phyloP scores from a whole-genome alignment of 2,888 invertebrate genomes.

The Nomada goodeniana region DNA sequence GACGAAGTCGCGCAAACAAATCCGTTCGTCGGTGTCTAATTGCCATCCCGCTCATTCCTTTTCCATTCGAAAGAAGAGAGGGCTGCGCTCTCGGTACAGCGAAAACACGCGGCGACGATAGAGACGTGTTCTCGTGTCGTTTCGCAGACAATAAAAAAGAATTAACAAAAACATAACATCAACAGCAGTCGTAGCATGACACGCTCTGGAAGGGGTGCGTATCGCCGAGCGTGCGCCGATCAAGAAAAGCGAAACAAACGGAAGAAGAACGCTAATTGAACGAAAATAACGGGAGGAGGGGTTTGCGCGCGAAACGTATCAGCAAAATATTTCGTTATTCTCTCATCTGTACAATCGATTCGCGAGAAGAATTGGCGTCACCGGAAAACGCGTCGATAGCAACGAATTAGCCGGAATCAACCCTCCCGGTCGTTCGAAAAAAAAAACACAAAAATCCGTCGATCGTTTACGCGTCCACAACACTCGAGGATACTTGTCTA shows the following conservation, averaged over 20 bases:
- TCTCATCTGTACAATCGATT: slow-evolving; percentile 49
- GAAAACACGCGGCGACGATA: slow-evolving; percentile 48
- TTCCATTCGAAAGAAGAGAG: neutral
- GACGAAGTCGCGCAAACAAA: neutral
- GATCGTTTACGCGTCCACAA: slow-evolving; percentile 25
- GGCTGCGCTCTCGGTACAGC: neutral
- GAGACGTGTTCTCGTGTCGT: slow-evolving; percentile 72
- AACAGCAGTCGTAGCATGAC: slow-evolving; percentile 80
- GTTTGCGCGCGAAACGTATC: neutral
- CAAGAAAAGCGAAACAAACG: slow-evolving; percentile 43
- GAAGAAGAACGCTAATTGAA: slow-evolving; percentile 15
- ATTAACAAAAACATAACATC: slow-evolving; percentile 84
- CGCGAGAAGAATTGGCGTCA: slow-evolving; percentile 21
- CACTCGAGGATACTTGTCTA: slow-evolving; percentile 47
- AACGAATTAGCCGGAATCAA: neutral
- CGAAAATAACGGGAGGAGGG: slow-evolving; percentile 15
- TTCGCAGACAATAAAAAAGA: slow-evolving; percentile 72
- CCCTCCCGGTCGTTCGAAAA: slow-evolving; percentile 1
- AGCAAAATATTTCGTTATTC: neutral
- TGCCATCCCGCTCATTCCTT: neutral
- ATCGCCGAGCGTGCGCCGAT: slow-evolving; percentile 55
- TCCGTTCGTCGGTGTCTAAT: neutral
- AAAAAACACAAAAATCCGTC: neutral
- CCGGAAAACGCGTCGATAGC: slow-evolving; percentile 22
- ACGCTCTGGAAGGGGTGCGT: slow-evolving; percentile 68